phyloP scores from a whole-genome alignment of 2,797 vertebrate genomes.

The Loris lydekkerianus region DNA sequence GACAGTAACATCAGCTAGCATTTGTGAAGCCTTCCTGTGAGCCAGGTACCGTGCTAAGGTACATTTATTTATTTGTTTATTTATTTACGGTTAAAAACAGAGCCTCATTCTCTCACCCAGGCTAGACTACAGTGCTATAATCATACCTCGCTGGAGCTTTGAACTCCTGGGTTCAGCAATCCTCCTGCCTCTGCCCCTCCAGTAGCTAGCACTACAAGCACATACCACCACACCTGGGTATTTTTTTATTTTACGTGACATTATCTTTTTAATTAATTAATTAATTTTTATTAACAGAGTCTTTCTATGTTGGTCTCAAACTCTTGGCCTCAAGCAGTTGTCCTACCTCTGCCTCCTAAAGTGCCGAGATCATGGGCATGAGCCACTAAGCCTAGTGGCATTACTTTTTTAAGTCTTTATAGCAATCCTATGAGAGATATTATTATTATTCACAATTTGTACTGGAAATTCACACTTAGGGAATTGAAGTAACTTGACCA shows the following conservation, averaged over 20 bases:
- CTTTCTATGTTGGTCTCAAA: neutral
- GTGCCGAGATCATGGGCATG: neutral
- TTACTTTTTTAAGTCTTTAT: neutral
- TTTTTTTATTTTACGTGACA: neutral
- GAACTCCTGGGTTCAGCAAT: neutral
- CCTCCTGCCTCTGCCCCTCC: neutral
- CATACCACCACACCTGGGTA: neutral
- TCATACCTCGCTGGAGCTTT: neutral
- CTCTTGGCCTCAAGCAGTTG: neutral
- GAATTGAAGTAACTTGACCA: neutral
- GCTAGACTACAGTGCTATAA: neutral
- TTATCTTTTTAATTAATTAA: neutral
- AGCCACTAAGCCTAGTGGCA: neutral
- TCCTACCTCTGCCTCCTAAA: neutral
- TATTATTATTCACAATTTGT: neutral
- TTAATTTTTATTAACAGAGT: neutral
- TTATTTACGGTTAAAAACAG: neutral
- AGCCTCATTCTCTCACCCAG: neutral
- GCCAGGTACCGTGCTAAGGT: neutral
- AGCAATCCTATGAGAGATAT: neutral
- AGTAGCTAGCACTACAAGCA: neutral
- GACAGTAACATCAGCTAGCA: neutral
- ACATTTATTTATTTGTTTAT: neutral
- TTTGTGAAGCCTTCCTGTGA: neutral
- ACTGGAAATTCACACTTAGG: neutral